Evolutionary conservation across 2,797 vertebrate species (phyloP).

Genomic region (Acipenser ruthenus): DNA sequence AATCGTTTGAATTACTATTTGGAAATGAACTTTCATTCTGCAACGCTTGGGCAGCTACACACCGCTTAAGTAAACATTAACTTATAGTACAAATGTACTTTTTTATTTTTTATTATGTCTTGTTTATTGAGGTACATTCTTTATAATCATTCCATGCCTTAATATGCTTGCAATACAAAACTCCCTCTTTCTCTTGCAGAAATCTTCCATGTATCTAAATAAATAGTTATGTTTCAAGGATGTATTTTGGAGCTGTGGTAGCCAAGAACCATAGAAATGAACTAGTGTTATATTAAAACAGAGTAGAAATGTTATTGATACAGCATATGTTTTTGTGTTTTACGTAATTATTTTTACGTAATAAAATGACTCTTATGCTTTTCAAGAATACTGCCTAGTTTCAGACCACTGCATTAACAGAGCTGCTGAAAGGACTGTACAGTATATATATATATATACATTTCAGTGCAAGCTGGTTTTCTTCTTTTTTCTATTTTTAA

Average conservation of each 20-base stretch:
- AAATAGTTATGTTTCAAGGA: slow-evolving; percentile 54
- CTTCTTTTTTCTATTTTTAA: slow-evolving; percentile 61
- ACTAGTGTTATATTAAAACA: slow-evolving; percentile 58
- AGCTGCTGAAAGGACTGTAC: slow-evolving; percentile 91
- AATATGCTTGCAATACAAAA: slow-evolving; percentile 91
- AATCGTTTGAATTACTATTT: slow-evolving; percentile 70
- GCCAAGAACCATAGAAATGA: slow-evolving; percentile 79
- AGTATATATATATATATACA: slow-evolving; percentile 85
- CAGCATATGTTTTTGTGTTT: slow-evolving; percentile 51
- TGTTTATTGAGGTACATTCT: slow-evolving; percentile 93
- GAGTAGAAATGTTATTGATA: slow-evolving; percentile 43
- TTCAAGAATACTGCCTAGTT: slow-evolving; percentile 87
- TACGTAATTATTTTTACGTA: slow-evolving; percentile 65
- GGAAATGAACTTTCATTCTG: slow-evolving; percentile 81
- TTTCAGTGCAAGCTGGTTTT: slow-evolving; percentile 72
- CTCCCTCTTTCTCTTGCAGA: slow-evolving; percentile 59
- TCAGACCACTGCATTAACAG: slow-evolving; percentile 98
- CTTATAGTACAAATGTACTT: slow-evolving; percentile 93
- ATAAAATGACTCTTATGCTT: slow-evolving; percentile 44
- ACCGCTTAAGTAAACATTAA: slow-evolving; percentile 93
- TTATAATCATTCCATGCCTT: slow-evolving; percentile 99
- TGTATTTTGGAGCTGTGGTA: slow-evolving; percentile 81
- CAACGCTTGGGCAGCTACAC: slow-evolving; percentile 98
- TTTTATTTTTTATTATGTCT: slow-evolving; percentile 76
- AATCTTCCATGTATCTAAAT: slow-evolving; percentile 58